Conservation (phyloP, 2,113 vertebrate species). For the Sphaerodactylus townsendi region DNA sequence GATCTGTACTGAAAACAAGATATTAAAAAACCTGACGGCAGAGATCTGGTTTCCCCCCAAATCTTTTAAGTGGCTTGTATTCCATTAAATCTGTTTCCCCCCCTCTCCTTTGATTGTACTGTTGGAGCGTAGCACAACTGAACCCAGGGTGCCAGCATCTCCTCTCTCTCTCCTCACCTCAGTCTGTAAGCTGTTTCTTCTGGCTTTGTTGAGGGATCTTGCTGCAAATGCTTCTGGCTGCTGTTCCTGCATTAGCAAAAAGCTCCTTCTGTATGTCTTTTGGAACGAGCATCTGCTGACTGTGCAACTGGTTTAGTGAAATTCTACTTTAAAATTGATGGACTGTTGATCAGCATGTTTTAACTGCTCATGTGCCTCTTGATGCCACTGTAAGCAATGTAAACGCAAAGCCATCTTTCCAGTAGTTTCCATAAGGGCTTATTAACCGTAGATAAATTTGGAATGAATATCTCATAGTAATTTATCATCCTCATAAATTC, state of each 20-base stretch:
- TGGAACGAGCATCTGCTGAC: not conserved
- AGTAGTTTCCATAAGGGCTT: conserved; percentile 34
- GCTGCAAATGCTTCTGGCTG: conserved; percentile 17
- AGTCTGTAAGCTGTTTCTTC: conserved; percentile 22
- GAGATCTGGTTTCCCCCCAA: conserved; percentile 30
- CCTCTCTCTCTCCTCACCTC: not conserved
- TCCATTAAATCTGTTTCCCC: conserved; percentile 31
- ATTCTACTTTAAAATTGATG: not conserved
- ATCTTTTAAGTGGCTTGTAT: conserved; percentile 50
- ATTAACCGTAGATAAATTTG: conserved; percentile 3
- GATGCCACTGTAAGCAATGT: not conserved
- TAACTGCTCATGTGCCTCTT: conserved; percentile 15
- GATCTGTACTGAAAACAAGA: conserved; percentile 50
- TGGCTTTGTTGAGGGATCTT: not conserved
- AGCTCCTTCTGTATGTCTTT: not conserved
- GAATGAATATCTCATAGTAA: not conserved
- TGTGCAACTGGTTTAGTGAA: conserved; percentile 15
- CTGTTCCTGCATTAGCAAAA: conserved; percentile 28
- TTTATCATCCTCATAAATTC: conserved; percentile 18
- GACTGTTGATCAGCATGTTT: conserved; percentile 26
- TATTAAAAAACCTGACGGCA: conserved; percentile 54
- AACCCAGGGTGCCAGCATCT: conserved; percentile 9
- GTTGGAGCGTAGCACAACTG: conserved; percentile 43
- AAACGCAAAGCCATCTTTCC: conserved; percentile 21
- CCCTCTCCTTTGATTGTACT: not conserved